Conservation (phyloP, 2,797 vertebrate genomes). For the Myotis vivesi region DNA sequence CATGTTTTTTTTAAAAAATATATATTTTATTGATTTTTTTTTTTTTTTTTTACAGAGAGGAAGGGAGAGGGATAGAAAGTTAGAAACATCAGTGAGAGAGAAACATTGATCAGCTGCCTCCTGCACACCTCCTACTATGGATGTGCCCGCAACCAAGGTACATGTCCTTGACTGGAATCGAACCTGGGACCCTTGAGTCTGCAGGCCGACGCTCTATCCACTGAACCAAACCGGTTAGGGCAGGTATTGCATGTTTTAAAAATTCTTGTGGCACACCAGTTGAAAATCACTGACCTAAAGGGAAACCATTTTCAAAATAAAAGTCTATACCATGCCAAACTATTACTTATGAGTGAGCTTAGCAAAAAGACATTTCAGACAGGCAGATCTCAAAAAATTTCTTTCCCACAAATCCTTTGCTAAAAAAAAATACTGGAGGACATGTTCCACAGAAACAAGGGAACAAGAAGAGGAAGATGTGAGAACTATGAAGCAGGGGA, state of each 20-base stretch:
- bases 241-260: background rate
- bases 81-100: no score
- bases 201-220: no score
- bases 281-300: background rate
- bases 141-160: no score
- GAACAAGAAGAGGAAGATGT: background rate
- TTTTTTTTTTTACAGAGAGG: no score
- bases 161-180: no score
- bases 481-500: background rate
- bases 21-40: no score
- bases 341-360: background rate
- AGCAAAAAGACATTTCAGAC: slow-evolving; percentile 27
- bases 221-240: no score
- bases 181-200: no score
- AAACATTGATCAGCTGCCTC: no score
- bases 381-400: background rate
- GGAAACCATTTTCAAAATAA: slow-evolving; percentile 3
- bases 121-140: no score
- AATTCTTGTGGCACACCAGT: background rate
- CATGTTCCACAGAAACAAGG: background rate
- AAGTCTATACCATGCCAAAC: background rate
- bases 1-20: no score
- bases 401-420: background rate
- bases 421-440: background rate
- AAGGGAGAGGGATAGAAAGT: no score